A percentile compares a stretch with the other conserved stretches of the same genome.
These are phyloP conservation scores for Tubulanus polymorphus DNA, from an alignment of 2,888 invertebrate genomes.

Conservation along the genomic window DNA sequence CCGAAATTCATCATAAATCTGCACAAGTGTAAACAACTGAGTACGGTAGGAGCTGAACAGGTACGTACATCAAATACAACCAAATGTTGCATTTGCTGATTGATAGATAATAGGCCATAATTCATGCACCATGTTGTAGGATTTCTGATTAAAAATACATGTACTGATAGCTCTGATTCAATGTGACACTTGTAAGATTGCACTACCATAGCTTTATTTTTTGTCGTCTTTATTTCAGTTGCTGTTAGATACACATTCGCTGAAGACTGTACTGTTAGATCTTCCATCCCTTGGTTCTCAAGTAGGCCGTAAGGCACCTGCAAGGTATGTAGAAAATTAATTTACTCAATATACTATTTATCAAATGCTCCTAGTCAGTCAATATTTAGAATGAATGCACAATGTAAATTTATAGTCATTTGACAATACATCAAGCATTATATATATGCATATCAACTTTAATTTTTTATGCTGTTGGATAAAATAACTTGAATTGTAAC, in stretches of 20 bases:
- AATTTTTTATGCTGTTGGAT: too few relatives aligned
- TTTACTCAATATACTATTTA: constrained; percentile 4
- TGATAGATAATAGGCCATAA: too few relatives aligned
- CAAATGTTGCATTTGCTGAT: too few relatives aligned
- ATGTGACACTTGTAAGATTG: too few relatives aligned
- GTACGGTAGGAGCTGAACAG: constrained; percentile 90
- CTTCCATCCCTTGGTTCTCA: constrained; percentile 89
- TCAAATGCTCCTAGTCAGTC: neutral
- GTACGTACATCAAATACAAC: constrained; percentile 29
- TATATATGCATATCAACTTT: too few relatives aligned
- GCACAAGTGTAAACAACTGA: constrained; percentile 79
- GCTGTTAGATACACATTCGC: constrained; percentile 73
- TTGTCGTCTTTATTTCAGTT: too few relatives aligned
- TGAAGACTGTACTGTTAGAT: constrained; percentile 80
- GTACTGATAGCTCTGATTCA: too few relatives aligned
- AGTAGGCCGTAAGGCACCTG: constrained; percentile 80
- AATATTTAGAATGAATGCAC: too few relatives aligned
- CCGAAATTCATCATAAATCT: constrained; percentile 86
- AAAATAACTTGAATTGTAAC: too few relatives aligned
- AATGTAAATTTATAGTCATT: neutral
- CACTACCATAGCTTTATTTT: neutral
- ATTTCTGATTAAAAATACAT: too few relatives aligned
- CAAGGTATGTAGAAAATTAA: constrained; percentile 63
- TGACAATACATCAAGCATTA: neutral
- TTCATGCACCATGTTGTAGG: too few relatives aligned